phyloP scores from a whole-genome alignment of 2,797 vertebrate genomes.

The Octomys mimax region DNA sequence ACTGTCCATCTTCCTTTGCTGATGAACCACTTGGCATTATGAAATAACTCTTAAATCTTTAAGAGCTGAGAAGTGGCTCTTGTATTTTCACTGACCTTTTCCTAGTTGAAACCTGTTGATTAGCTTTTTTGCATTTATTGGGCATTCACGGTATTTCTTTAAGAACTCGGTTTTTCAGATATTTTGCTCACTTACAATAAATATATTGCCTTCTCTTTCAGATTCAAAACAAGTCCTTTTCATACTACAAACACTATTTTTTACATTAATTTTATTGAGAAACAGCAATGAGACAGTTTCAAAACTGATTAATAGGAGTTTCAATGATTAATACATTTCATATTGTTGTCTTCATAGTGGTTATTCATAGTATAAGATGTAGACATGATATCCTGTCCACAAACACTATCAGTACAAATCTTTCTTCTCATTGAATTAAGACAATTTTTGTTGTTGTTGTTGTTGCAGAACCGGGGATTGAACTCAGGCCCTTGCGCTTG shows the following conservation, averaged over 20 bases:
- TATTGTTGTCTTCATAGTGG: no score
- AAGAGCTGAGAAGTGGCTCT: neutral
- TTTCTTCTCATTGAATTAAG: no score
- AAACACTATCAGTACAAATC: no score
- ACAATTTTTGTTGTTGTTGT: no score
- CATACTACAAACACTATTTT: neutral
- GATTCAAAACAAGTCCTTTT: neutral
- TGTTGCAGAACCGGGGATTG: no score
- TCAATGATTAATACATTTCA: no score
- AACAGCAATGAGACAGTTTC: no score
- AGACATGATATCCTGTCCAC: no score
- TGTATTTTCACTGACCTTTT: neutral
- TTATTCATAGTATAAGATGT: no score
- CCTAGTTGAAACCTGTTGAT: neutral
- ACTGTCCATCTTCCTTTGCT: neutral
- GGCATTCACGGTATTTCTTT: neutral
- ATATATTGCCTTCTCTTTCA: neutral
- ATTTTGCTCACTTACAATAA: neutral
- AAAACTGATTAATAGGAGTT: no score
- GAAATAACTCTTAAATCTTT: neutral
- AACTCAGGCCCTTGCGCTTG: no score
- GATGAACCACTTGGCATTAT: neutral
- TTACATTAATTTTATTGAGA: no score
- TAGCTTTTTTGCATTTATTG: neutral
- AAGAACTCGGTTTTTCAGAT: neutral